phyloP scores from a whole-genome alignment of 2,888 invertebrate genomes.

The Rambutsinella grinnellia region DNA sequence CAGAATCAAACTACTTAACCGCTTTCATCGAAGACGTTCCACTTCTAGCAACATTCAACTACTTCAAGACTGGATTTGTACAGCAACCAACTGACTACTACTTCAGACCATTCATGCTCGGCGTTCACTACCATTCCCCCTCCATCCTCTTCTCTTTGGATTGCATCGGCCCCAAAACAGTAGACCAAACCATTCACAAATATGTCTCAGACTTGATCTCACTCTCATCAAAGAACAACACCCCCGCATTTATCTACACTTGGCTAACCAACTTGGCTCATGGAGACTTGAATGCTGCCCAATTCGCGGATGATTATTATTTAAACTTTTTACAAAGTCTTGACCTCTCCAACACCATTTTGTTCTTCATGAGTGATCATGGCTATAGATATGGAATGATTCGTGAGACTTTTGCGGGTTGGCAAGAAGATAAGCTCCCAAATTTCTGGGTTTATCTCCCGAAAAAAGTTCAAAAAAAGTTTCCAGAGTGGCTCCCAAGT shows the following conservation, averaged over 20 bases:
- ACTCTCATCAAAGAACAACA: too few species aligned
- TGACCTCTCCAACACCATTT: conserved; percentile 28
- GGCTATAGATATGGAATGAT: conserved; percentile 31
- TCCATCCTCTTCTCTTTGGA: too few species aligned
- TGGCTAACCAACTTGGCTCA: conserved; percentile 34
- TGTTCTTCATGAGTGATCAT: conserved; percentile 46
- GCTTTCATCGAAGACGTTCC: conserved; percentile 24
- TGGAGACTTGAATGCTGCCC: conserved; percentile 19
- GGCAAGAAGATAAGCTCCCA: conserved; percentile 55
- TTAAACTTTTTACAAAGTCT: conserved; percentile 12
- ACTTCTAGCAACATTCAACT: conserved; percentile 24
- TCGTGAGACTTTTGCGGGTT: conserved; percentile 37
- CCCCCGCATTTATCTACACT: conserved; percentile 41
- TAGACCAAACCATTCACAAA: conserved; percentile 28
- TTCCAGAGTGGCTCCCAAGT: conserved; percentile 39
- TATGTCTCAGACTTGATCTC: conserved; percentile 27
- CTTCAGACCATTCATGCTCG: conserved; percentile 31
- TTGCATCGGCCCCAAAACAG: conserved; percentile 28
- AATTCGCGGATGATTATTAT: conserved; percentile 19
- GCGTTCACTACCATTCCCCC: not conserved
- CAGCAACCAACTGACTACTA: conserved; percentile 41
- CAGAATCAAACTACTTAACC: conserved; percentile 29
- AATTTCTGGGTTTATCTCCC: conserved; percentile 38
- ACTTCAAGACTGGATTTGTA: conserved; percentile 30
- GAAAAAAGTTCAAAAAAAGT: conserved; percentile 1